Base-by-base conservation (phyloP, 2,797 vertebrate species). In the Distichodus sexfasciatus region DNA sequence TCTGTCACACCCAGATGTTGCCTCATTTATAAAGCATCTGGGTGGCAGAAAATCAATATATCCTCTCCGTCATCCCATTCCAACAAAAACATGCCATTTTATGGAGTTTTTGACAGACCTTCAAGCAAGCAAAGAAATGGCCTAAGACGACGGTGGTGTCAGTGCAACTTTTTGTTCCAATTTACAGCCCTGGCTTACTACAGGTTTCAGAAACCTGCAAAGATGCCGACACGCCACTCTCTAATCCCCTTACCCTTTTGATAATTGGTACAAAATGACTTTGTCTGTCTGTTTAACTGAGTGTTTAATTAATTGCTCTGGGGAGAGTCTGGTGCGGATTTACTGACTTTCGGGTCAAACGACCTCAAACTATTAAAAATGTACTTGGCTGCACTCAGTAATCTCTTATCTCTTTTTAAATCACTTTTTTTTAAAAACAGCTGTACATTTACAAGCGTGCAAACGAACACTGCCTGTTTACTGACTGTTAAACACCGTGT, bases 181-280 rank as follows among this genome's bases (percentile, higher is more conserved):
- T 82, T 83, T 82, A 81, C 63, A 80, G 47, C 77, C n/a, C n/a
- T 35, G 48, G 59, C 69, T n/a, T n/a, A 78, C 86, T 83, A 85
- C 84, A 85, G 71, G 79, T 80, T 74, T 85, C 81, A 86, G 87
- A 86, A 87, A 87, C 26, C 74, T 75, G n/a, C 72, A 62, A 82
- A 87, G 84, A 83, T 86, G 82, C 50, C 75, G 66, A 35, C 71
- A 66, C 71, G 64, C 15, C 64, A 74, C 41, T 43, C 33, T 62
- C 36, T 72, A 58, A 55, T 70, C 10, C 19, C 14, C 21, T 48
- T 53, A 66, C 10, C 19, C n/a, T 8, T 44, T 46, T n/a, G 31
- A 40, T 61, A 60, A 65, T 73, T 77, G 46, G 59, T 76, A 50
- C 54, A 82, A 78, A 83, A 80, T 76, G 50, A 76, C 46, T 53